Percentiles rank a stretch among this genome's conserved stretches.
phyloP scores from a whole-genome alignment of 2,888 invertebrate genomes.

The Argyra leucocephala region DNA sequence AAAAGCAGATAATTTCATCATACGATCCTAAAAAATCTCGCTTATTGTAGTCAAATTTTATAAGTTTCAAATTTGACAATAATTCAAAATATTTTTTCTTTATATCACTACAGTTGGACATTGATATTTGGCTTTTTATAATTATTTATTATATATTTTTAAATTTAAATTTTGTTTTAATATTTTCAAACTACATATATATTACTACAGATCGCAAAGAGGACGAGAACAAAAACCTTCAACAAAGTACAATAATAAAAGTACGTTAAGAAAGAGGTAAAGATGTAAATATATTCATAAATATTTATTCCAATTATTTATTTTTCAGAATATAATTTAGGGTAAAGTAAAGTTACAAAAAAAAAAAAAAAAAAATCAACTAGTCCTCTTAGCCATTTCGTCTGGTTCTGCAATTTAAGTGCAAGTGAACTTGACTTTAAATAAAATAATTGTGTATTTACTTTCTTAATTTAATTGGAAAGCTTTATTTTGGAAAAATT shows the following conservation, averaged over 20 bases:
- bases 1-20: too few species aligned
- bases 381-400: slow-evolving; percentile 3
- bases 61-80: too few species aligned
- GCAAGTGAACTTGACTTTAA: slow-evolving; percentile 3
- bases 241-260: slow-evolving; percentile 8
- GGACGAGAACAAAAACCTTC: slow-evolving; percentile 8
- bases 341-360: not conserved
- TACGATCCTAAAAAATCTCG: too few species aligned
- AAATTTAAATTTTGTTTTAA: too few species aligned
- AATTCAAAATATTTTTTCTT: too few species aligned
- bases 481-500: not conserved
- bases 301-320: not conserved
- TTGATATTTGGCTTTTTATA: too few species aligned
- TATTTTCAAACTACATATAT: too few species aligned
- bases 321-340: not conserved
- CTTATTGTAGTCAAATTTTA: too few species aligned
- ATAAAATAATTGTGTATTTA: not conserved
- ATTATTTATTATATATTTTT: too few species aligned
- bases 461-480: not conserved
- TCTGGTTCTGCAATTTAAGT: not conserved
- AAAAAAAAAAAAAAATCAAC: not conserved
- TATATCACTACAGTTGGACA: too few species aligned
- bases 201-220: slow-evolving; percentile 11
- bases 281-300: not conserved
- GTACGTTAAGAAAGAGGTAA: slow-evolving; percentile 3